Percentiles rank a stretch among this genome's conserved stretches.
phyloP scores from a whole-genome alignment of 1,140 invertebrate species.

The Megalopta genalis region DNA sequence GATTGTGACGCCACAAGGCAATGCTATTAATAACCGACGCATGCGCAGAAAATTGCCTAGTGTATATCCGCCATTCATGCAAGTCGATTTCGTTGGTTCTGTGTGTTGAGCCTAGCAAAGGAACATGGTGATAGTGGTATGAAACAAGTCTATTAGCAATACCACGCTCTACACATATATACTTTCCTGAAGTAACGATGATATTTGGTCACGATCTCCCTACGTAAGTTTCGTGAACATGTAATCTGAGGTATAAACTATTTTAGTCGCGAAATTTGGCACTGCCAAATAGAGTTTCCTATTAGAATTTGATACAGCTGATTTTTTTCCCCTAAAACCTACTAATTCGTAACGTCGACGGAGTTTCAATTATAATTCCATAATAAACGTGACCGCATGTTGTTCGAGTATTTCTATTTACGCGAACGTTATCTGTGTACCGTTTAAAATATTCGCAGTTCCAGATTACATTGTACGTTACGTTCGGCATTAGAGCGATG shows the following conservation, averaged over 20 bases:
- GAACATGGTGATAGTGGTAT: slow-evolving; percentile 75
- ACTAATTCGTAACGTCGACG: slow-evolving; percentile 17
- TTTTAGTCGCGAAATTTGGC: slow-evolving; percentile 65
- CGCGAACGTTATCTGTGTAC: slow-evolving; percentile 20
- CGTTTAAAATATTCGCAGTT: slow-evolving; percentile 11
- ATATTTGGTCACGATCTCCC: slow-evolving; percentile 65
- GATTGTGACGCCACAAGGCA: slow-evolving; percentile 65
- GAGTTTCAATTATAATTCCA: slow-evolving; percentile 11
- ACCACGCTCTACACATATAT: slow-evolving; percentile 49
- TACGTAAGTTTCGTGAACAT: slow-evolving; percentile 69
- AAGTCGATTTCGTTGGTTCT: slow-evolving; percentile 76
- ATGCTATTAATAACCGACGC: slow-evolving; percentile 75
- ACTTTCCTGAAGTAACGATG: slow-evolving; percentile 65
- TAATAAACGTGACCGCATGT: slow-evolving; percentile 8
- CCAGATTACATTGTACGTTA: slow-evolving; percentile 31
- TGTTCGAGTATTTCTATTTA: slow-evolving; percentile 34
- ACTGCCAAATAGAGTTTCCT: slow-evolving; percentile 58
- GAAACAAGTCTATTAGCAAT: slow-evolving; percentile 70
- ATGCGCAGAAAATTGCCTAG: slow-evolving; percentile 61
- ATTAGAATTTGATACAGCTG: slow-evolving; percentile 42
- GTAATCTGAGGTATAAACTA: slow-evolving; percentile 58
- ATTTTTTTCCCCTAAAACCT: slow-evolving; percentile 21
- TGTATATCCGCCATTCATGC: slow-evolving; percentile 77
- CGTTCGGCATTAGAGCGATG: slow-evolving; percentile 16
- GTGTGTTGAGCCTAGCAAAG: slow-evolving; percentile 70